Conservation (phyloP, 1,140 invertebrate genomes). For the Nylanderia fulva region DNA sequence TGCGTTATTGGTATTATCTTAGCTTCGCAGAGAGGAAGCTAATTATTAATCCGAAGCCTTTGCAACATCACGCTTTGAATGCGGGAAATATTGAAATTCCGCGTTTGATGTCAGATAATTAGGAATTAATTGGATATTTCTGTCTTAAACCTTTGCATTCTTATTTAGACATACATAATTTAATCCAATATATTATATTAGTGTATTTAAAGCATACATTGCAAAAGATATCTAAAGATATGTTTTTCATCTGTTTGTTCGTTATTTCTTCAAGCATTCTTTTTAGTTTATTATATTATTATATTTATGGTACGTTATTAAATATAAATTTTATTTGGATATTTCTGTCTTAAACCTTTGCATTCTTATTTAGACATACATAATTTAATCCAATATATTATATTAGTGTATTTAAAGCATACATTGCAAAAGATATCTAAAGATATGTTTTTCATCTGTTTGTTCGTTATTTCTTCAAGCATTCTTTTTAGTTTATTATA, state of each 20-base stretch:
- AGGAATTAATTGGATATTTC: background rate
- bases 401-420: background rate
- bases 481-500: background rate
- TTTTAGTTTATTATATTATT: background rate
- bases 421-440: background rate
- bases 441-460: background rate
- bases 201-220: background rate
- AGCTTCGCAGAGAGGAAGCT: background rate
- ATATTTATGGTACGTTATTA: background rate
- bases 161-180: background rate
- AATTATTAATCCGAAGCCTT: background rate
- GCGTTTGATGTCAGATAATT: background rate
- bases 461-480: background rate
- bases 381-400: background rate
- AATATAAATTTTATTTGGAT: background rate
- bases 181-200: background rate
- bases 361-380: background rate
- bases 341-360: background rate
- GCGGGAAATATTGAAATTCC: background rate
- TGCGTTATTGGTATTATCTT: conserved; percentile 19
- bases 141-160: background rate
- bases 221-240: background rate
- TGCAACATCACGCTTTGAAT: background rate
- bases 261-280: background rate
- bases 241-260: background rate